These are phyloP conservation scores for human (Homo sapiens) DNA, from an alignment of 2,113 vertebrate genomes.

Conservation along the genomic window GRCh38 chr4:28655001-28655500, in stretches of 20 bases:
- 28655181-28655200: background rate
- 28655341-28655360: background rate
- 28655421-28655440: background rate
- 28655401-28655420: fast-evolving
- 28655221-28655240: background rate
- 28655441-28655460: background rate
- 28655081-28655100: background rate
- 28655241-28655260: background rate
- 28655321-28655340: background rate
- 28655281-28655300: background rate
- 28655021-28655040: background rate
- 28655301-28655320: background rate
- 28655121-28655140: background rate
- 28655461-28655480: background rate
- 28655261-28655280: background rate
- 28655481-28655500: background rate
- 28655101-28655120: background rate
- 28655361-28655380: background rate
- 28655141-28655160: background rate
- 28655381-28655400: background rate
- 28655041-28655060: background rate
- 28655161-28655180: background rate
- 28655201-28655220: background rate
- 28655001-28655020: background rate
- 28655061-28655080: background rate